Conservation (phyloP, 2,113 vertebrate genomes). For the Notothenia coriiceps region DNA sequence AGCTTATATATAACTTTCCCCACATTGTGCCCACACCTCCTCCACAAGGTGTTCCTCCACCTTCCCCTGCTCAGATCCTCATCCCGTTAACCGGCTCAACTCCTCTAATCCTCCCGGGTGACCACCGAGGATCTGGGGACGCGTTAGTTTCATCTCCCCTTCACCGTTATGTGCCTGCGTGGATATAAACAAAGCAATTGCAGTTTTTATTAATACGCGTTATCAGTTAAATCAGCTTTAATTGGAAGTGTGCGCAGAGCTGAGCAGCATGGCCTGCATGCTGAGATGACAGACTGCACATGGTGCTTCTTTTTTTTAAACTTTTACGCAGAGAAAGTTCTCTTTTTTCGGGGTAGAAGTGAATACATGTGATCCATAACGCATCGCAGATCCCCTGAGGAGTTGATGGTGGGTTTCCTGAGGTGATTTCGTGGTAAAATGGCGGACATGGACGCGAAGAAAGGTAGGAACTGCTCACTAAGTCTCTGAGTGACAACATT, state of each 20-base stretch:
- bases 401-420: slow-evolving; percentile 66
- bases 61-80: slow-evolving; percentile 70
- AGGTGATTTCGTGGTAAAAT: slow-evolving; percentile 56
- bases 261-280: slow-evolving; percentile 39
- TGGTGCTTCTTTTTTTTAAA: slow-evolving; percentile 3
- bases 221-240: slow-evolving; percentile 23
- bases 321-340: background rate
- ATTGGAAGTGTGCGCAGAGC: slow-evolving; percentile 42
- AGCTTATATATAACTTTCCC: background rate
- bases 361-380: slow-evolving; percentile 39
- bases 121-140: slow-evolving; percentile 44
- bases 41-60: slow-evolving; percentile 27
- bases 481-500: background rate
- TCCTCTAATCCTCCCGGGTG: slow-evolving; percentile 75
- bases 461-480: slow-evolving; percentile 61
- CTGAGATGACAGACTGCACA: slow-evolving; percentile 47
- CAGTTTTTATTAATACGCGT: background rate
- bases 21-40: background rate
- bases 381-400: slow-evolving; percentile 44
- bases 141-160: slow-evolving; percentile 38
- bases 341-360: slow-evolving; percentile 5
- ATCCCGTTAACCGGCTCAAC: slow-evolving; percentile 83
- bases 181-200: slow-evolving; percentile 8
- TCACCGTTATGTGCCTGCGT: slow-evolving; percentile 18
- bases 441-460: slow-evolving; percentile 75